Evolutionary conservation across 2,888 invertebrate genomes (phyloP).

Genomic region (Eristalinus sepulchralis): DNA sequence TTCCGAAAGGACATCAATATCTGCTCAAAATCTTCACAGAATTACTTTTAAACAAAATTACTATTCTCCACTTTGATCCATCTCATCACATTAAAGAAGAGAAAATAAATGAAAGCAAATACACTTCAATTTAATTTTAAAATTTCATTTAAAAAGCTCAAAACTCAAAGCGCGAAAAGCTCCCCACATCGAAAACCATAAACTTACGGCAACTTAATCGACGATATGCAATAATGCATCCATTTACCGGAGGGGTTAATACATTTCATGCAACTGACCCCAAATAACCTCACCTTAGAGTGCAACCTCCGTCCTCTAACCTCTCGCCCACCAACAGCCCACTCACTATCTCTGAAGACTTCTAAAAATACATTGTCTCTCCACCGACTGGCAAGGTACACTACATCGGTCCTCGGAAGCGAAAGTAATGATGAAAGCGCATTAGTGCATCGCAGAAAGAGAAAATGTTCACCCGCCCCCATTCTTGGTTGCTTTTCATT

Average conservation of each 20-base stretch:
- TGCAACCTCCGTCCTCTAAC: background rate
- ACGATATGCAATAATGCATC: background rate
- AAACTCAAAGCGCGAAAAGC: slow-evolving; percentile 19
- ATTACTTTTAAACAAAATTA: too few species aligned
- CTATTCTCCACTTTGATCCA: background rate
- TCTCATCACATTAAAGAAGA: background rate
- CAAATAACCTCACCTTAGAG: slow-evolving; percentile 24
- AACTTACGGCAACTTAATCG: background rate
- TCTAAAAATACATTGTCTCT: slow-evolving; percentile 44
- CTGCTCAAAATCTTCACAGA: too few species aligned
- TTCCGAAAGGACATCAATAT: too few species aligned
- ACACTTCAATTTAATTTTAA: background rate
- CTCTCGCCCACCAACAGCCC: background rate
- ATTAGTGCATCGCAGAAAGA: slow-evolving; percentile 61
- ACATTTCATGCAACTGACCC: slow-evolving; percentile 19
- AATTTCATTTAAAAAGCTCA: slow-evolving; percentile 4
- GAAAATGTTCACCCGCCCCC: slow-evolving; percentile 55
- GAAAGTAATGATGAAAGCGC: slow-evolving; percentile 73
- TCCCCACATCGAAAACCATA: background rate
- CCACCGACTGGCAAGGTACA: background rate
- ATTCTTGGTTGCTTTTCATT: background rate
- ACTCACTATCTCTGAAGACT: background rate
- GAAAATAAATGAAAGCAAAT: background rate
- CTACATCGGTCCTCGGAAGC: slow-evolving; percentile 58
- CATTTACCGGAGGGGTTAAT: background rate